Conservation (phyloP, 2,113 vertebrate genomes). For the Hyperopisus bebe region DNA sequence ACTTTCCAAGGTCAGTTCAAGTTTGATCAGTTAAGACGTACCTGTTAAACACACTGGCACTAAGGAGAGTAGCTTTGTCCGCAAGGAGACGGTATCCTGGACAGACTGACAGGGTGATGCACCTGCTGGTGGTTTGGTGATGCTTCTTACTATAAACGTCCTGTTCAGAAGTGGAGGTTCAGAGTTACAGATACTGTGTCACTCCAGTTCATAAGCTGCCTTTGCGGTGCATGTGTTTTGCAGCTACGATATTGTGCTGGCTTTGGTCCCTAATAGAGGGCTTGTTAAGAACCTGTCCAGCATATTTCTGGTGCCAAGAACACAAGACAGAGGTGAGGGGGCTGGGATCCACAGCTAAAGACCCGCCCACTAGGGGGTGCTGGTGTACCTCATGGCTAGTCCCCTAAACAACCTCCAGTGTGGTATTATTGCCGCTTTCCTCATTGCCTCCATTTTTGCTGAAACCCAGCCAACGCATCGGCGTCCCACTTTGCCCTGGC, state of each 20-base stretch:
- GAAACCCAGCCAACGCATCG: slow-evolving; percentile 18
- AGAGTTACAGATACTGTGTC: not conserved
- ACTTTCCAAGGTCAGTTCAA: not conserved
- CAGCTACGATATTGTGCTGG: not conserved
- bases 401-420: not conserved
- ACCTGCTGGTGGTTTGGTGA: not conserved
- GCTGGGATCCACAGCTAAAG: not conserved
- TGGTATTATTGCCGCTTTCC: slow-evolving; percentile 32
- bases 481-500: slow-evolving; percentile 22
- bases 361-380: not conserved
- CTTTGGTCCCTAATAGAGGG: not conserved
- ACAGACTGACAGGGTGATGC: not conserved
- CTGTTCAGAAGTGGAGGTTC: not conserved
- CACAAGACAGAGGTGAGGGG: not conserved
- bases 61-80: not conserved
- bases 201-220: not conserved
- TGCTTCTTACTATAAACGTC: not conserved
- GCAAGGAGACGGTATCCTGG: not conserved
- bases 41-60: not conserved
- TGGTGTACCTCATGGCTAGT: not conserved
- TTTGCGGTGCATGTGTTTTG: not conserved
- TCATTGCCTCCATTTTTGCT: slow-evolving; percentile 38
- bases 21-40: not conserved
- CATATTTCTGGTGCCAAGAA: not conserved
- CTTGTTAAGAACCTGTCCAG: not conserved